phyloP scores from a whole-genome alignment of 2,888 invertebrate species.

The Lochmaea crataegi region DNA sequence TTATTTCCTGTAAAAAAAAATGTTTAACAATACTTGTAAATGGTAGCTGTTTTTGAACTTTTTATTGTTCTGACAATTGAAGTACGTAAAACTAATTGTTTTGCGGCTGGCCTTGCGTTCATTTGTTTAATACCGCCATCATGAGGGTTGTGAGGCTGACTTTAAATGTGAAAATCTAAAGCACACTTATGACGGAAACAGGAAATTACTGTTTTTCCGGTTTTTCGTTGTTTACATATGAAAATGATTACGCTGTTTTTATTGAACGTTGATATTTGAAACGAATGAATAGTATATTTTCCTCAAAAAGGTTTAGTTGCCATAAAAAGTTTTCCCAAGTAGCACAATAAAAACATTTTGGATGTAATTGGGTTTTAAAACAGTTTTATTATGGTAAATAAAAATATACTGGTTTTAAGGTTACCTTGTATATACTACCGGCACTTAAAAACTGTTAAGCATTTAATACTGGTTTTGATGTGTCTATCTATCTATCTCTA shows the following conservation, averaged over 20 bases:
- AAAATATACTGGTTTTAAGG: too few species aligned
- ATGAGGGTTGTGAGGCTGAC: conserved; percentile 20
- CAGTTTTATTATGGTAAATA: too few species aligned
- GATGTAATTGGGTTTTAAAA: too few species aligned
- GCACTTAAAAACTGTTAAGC: too few species aligned
- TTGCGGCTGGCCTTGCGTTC: conserved; percentile 15
- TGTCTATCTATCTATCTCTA: too few species aligned
- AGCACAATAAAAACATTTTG: too few species aligned
- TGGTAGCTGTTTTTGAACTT: conserved; percentile 3
- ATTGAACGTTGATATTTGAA: background rate
- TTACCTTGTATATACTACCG: too few species aligned
- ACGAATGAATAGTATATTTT: background rate
- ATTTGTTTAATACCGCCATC: conserved; percentile 24
- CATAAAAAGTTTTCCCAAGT: too few species aligned
- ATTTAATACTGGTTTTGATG: too few species aligned
- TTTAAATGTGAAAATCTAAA: conserved; percentile 24
- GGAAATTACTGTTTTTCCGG: conserved; percentile 25
- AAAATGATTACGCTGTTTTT: conserved; percentile 11
- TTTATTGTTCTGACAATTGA: conserved; percentile 16
- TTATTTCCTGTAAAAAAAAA: background rate
- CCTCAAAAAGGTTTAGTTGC: background rate
- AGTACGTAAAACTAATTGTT: conserved; percentile 27
- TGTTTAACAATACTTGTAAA: background rate
- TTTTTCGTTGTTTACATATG: conserved; percentile 26
- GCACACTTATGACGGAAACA: conserved; percentile 13